Conservation (phyloP, 2,797 vertebrate genomes). For the Phrynocephalus vlangalii region DNA sequence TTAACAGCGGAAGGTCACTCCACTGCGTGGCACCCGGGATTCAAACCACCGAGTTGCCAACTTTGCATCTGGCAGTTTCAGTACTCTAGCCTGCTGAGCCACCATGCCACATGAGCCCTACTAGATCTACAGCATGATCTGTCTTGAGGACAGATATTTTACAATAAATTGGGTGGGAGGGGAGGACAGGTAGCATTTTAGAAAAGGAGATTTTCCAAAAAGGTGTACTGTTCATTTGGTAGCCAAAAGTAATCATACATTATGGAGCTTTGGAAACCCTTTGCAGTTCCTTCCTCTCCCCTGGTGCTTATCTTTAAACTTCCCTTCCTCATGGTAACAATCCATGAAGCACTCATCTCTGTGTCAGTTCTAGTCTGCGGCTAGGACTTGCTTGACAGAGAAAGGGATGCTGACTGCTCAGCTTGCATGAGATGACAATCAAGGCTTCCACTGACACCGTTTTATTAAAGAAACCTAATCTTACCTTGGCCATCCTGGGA, state of each 20-base stretch:
- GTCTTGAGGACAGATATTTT: neutral
- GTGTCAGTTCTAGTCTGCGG: neutral
- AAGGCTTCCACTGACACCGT: constrained; percentile 17
- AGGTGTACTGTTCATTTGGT: neutral
- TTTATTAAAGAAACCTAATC: constrained; percentile 31
- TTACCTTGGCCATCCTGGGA: neutral
- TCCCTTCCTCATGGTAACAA: neutral
- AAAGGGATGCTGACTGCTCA: neutral
- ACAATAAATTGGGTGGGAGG: neutral
- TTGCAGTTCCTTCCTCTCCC: neutral
- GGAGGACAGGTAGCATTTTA: neutral
- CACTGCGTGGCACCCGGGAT: too few species aligned
- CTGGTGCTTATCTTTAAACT: constrained; percentile 4
- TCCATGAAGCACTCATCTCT: neutral
- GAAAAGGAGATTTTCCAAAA: neutral
- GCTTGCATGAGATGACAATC: neutral
- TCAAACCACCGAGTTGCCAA: too few species aligned
- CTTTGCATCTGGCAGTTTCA: too few species aligned
- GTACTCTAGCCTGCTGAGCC: too few species aligned
- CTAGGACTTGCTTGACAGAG: neutral
- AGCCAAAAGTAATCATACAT: neutral
- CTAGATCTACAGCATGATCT: neutral
- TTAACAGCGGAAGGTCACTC: too few species aligned
- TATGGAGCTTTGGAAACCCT: neutral
- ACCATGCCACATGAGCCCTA: neutral